Evolutionary conservation across 2,797 vertebrate genomes (phyloP).

Genomic region (Poeciliopsis presidionis): DNA sequence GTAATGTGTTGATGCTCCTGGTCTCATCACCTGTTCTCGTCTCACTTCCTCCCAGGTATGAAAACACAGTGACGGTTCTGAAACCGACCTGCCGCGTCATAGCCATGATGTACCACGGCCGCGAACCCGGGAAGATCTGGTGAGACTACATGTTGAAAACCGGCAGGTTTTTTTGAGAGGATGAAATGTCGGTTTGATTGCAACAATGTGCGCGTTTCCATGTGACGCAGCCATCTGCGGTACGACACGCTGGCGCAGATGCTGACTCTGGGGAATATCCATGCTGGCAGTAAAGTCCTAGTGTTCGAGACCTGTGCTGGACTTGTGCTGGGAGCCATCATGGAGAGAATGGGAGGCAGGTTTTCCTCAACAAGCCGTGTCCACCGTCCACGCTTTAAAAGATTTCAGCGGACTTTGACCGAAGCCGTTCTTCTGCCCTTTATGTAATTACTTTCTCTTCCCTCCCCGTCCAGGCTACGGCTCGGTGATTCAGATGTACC

Average conservation of each 20-base stretch:
- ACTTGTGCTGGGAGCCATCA: slow-evolving; percentile 91
- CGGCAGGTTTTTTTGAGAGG: not conserved
- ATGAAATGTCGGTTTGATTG: not conserved
- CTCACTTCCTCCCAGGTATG: slow-evolving; percentile 83
- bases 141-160: slow-evolving; percentile 66
- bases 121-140: slow-evolving; percentile 98
- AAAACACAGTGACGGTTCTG: slow-evolving; percentile 88
- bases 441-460: slow-evolving; percentile 12
- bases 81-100: slow-evolving; percentile 93
- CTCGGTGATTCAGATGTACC: slow-evolving; percentile 94
- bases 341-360: slow-evolving; percentile 97
- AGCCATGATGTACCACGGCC: slow-evolving; percentile 96
- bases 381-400: not conserved
- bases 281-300: slow-evolving; percentile 92
- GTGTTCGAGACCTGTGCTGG: slow-evolving; percentile 96
- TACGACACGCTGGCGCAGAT: slow-evolving; percentile 96
- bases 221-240: slow-evolving; percentile 86
- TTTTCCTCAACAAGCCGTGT: not conserved
- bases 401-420: not conserved
- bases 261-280: slow-evolving; percentile 92
- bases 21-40: slow-evolving; percentile 8
- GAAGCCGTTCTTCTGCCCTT: slow-evolving; percentile 14
- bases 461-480: slow-evolving; percentile 85
- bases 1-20: not conserved
- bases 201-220: not conserved